Conservation (phyloP, 2,113 vertebrate species). For the Oreochromis tanganicae region DNA sequence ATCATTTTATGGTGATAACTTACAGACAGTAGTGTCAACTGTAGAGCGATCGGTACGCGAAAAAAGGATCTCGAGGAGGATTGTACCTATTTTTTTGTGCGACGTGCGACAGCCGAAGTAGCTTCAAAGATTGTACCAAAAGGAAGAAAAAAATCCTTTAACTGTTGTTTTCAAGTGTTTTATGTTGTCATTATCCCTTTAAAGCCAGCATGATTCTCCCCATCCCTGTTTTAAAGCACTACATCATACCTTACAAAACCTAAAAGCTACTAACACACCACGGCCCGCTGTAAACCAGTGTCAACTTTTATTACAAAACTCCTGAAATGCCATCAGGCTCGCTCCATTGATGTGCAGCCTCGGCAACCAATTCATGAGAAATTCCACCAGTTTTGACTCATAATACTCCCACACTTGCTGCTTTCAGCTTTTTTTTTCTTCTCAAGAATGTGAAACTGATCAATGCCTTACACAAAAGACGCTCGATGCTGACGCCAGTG, state of each 20-base stretch:
- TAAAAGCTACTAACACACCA: not conserved
- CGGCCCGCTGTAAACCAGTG: not conserved
- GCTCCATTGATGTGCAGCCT: not conserved
- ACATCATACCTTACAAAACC: not conserved
- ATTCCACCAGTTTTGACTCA: conserved; percentile 12
- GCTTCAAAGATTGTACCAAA: conserved; percentile 59
- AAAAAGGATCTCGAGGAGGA: not conserved
- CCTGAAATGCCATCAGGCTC: conserved; percentile 3
- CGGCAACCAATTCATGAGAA: conserved; percentile 5
- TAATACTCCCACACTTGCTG: not conserved
- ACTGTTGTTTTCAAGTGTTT: conserved; percentile 16
- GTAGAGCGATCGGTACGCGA: conserved; percentile 29
- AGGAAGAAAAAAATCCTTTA: conserved; percentile 4
- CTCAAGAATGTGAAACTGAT: conserved; percentile 30
- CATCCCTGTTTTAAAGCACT: not conserved
- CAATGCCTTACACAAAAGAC: conserved; percentile 1
- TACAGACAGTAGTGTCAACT: conserved; percentile 46
- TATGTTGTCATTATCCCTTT: conserved; percentile 13
- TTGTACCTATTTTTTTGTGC: conserved; percentile 22
- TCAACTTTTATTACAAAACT: not conserved
- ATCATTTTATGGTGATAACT: conserved; percentile 46
- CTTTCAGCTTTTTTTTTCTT: not conserved
- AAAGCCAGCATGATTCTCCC: not conserved
- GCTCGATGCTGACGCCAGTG: not conserved
- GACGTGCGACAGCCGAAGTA: conserved; percentile 42